Evolutionary conservation across 2,797 vertebrate genomes (phyloP).

Genomic region (Phrynocephalus guinanensis): DNA sequence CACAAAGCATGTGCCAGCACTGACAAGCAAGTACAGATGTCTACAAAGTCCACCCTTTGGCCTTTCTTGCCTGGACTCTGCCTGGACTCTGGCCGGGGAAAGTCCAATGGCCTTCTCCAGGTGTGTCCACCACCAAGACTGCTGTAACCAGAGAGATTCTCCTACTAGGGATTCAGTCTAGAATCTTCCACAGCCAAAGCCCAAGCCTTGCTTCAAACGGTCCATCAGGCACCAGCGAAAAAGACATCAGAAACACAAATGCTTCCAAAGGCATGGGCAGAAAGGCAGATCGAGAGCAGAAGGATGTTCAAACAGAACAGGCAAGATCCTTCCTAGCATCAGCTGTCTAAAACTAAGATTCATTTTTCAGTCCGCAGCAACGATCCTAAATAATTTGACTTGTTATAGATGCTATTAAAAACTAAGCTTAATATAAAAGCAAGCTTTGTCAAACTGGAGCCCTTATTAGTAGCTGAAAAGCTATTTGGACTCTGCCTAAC

Average conservation of each 20-base stretch:
- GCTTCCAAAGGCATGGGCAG: slow-evolving; percentile 3
- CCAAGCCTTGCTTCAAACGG: not conserved
- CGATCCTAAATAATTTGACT: not conserved
- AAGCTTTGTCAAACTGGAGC: not conserved
- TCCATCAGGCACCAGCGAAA: not conserved
- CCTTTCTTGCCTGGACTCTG: not conserved
- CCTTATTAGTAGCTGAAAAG: slow-evolving; percentile 25
- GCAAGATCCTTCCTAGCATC: slow-evolving; percentile 28
- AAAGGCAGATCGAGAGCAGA: slow-evolving; percentile 18
- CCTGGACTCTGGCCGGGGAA: not conserved
- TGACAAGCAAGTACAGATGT: not conserved
- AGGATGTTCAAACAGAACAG: slow-evolving; percentile 42
- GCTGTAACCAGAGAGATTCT: not conserved
- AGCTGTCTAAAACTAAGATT: not conserved
- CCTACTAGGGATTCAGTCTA: too few relatives aligned
- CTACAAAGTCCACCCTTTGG: not conserved
- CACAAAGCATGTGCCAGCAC: not conserved
- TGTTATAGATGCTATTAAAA: not conserved
- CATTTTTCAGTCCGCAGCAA: slow-evolving; percentile 1
- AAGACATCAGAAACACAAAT: slow-evolving; percentile 11
- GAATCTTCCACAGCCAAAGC: not conserved
- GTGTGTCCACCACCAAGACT: not conserved
- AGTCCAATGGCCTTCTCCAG: not conserved
- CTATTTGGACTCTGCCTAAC: slow-evolving; percentile 21
- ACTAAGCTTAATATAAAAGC: not conserved